Evolutionary conservation across 2,113 vertebrate genomes (phyloP).

Genomic region (Capreolus pygargus): DNA sequence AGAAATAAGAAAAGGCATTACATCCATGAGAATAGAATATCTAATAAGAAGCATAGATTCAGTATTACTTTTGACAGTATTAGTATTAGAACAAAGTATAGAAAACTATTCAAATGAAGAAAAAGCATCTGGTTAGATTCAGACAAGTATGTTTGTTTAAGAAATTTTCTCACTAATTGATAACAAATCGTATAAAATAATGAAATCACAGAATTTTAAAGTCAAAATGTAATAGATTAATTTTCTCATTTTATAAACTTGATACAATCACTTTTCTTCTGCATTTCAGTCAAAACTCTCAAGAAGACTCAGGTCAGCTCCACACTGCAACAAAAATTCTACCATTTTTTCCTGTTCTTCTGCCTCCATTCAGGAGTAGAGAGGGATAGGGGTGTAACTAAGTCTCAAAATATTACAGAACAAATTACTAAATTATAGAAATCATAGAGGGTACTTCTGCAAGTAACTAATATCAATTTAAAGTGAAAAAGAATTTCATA

Average conservation of each 20-base stretch:
- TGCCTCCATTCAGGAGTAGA: background rate
- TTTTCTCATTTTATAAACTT: background rate
- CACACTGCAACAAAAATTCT: background rate
- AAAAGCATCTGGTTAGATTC: background rate
- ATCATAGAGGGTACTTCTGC: constrained; percentile 38
- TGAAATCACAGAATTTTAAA: background rate
- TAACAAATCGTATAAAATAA: background rate
- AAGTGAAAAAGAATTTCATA: constrained; percentile 45
- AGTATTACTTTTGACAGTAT: background rate
- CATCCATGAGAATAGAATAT: background rate
- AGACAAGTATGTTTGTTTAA: background rate
- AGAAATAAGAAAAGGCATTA: background rate
- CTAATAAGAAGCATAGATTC: background rate
- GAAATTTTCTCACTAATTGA: background rate
- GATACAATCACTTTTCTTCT: background rate
- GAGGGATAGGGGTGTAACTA: background rate
- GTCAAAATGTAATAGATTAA: background rate
- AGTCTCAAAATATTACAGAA: background rate
- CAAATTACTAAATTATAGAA: background rate
- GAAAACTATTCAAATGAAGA: background rate
- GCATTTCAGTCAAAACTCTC: background rate
- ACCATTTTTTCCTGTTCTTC: background rate
- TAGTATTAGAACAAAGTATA: background rate
- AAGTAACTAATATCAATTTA: constrained; percentile 59
- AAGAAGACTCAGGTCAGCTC: background rate